Evolutionary conservation across 2,113 vertebrate species (phyloP), one percentile per base, ranked within the genome.

Genomic region (Dendropsophus ebraccatus): DNA sequence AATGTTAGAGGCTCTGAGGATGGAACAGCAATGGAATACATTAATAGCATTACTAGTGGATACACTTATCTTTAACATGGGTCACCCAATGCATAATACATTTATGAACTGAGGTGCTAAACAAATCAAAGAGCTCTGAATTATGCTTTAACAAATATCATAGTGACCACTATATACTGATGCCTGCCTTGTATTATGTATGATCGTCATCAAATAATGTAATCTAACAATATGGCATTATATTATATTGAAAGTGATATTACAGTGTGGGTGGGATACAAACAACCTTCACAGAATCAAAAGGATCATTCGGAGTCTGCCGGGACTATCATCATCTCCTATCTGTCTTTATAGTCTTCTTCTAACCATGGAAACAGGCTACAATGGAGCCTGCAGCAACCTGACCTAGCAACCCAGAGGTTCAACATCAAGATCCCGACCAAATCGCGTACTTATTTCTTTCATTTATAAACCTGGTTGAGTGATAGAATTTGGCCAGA

Each of bases 21-120:
- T 62, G 80, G 60, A 81, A 74, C 21, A 37, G 37, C 65, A 47
- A 81, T 70, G 67, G 67, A 81, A 81, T 86, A 86, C 77, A 81
- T 86, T 81, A 81, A 81, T 86, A 86, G 77, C 67, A 86, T 86
- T 86, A 86, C 65, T 81, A 41, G 62, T 86, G 62, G 62, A 37
- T 86, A 86, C 65, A 70, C 45, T 79, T 79, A 85, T 77, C 60
- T 80, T 30, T 37, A 60, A 60, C 21, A 58, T 5, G 28, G 77
- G 72, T 81, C 77, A 86, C 67, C 73, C 52, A 73, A 41, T 81
- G 16, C 14, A 73, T 72, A 62, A 72, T 86, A 77, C 50, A 37
- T 80, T 52, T 12, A 28, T 77, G 73, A 77, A 74, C 82, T 41
- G 19, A 47, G 35, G 75, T 32, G 45, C 52, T 60, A 74, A 84